phyloP scores from a whole-genome alignment of 2,888 invertebrate species.

The Oscheius sp. region DNA sequence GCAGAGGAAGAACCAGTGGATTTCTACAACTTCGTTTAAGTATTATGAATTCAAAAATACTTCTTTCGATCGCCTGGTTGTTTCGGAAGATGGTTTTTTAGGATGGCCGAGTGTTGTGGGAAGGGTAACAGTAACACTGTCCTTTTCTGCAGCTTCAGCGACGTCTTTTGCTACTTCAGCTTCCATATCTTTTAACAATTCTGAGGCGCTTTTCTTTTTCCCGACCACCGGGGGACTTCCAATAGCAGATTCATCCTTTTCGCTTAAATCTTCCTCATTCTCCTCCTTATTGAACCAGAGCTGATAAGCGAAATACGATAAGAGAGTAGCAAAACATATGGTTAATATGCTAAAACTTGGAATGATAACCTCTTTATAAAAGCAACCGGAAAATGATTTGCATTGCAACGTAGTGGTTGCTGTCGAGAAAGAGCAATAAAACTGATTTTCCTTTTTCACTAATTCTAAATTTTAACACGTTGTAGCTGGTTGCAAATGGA shows the following conservation, averaged over 20 bases:
- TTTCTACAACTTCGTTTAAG: neutral
- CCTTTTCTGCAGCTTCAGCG: neutral
- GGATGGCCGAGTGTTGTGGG: neutral
- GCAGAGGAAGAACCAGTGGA: neutral
- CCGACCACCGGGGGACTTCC: neutral
- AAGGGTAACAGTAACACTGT: neutral
- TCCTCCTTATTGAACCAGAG: neutral
- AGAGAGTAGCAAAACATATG: neutral
- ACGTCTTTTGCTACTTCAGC: neutral
- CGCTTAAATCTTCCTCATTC: neutral
- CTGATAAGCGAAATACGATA: neutral
- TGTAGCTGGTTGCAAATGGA: slow-evolving; percentile 49
- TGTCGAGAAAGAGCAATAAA: neutral
- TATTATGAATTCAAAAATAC: neutral
- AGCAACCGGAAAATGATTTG: no score
- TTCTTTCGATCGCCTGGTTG: neutral
- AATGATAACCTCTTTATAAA: no score
- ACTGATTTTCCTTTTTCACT: neutral
- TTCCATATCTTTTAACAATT: neutral
- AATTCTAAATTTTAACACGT: neutral
- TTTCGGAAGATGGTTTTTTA: neutral
- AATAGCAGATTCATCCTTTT: neutral
- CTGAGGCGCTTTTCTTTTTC: neutral
- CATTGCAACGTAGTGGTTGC: neutral
- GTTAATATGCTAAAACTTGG: neutral